A percentile compares a stretch with the other conserved stretches of the same genome.
phyloP scores from a whole-genome alignment of 2,113 vertebrate genomes.

The Rhizomys pruinosus region DNA sequence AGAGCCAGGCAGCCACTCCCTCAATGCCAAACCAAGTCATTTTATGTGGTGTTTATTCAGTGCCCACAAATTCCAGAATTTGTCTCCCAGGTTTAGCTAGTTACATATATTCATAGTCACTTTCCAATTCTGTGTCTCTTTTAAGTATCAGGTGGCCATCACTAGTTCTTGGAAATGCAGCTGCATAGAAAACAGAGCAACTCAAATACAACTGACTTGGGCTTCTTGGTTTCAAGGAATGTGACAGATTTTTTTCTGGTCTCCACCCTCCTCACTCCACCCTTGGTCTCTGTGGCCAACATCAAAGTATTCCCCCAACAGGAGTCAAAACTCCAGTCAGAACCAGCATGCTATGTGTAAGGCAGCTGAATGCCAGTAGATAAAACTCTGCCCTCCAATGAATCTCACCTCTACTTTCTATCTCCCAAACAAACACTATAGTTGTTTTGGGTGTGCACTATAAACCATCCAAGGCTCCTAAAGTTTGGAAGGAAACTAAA shows the following conservation, averaged over 20 bases:
- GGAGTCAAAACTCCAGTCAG: conserved; percentile 40
- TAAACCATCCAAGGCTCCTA: conserved; percentile 23
- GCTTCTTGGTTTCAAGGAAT: background rate
- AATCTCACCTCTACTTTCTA: conserved; percentile 12
- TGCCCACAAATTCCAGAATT: conserved; percentile 39
- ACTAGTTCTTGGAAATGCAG: background rate
- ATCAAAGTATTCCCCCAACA: background rate
- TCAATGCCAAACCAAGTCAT: conserved; percentile 57
- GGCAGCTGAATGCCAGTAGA: conserved; percentile 3
- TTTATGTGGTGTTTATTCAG: conserved; percentile 54
- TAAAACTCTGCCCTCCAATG: background rate
- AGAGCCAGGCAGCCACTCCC: conserved; percentile 39
- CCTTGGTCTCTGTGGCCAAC: background rate
- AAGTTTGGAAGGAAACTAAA: background rate
- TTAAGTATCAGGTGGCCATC: background rate
- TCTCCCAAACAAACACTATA: conserved; percentile 14
- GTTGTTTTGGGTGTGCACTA: background rate
- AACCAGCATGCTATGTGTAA: conserved; percentile 13
- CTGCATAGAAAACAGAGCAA: background rate
- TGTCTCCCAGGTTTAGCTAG: background rate
- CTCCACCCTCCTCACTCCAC: background rate
- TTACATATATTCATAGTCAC: background rate
- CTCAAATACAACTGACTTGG: background rate
- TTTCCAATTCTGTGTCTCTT: background rate
- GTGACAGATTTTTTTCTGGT: background rate